phyloP scores from a whole-genome alignment of 2,797 vertebrate genomes.

The Scolopax rusticola region DNA sequence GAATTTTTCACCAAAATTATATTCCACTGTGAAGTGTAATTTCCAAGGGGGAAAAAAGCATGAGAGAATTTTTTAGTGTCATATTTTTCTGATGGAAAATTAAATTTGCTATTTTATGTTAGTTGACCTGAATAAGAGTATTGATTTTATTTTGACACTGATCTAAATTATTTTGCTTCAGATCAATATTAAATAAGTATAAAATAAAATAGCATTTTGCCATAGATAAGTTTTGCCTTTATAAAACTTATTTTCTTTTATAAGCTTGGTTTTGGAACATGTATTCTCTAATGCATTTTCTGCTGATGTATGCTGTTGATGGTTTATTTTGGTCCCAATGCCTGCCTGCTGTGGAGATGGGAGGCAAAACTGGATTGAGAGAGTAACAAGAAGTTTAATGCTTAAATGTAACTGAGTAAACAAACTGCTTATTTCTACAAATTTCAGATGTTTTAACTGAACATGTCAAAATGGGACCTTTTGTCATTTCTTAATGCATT shows the following conservation, averaged over 20 bases:
- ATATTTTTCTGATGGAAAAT: conserved; percentile 9
- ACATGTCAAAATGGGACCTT: neutral
- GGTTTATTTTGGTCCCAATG: neutral
- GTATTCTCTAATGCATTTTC: neutral
- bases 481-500: neutral
- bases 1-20: neutral
- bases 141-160: conserved; percentile 63
- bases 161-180: conserved; percentile 51
- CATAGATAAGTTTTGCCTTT: neutral
- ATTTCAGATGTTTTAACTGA: neutral
- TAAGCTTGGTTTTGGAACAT: neutral
- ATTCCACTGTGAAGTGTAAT: neutral
- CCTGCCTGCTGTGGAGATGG: neutral
- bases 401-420: neutral
- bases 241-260: neutral
- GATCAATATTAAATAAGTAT: conserved; percentile 54
- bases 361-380: neutral
- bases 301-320: neutral
- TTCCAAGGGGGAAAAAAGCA: neutral
- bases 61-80: neutral
- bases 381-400: neutral
- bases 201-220: neutral
- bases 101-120: conserved; percentile 41
- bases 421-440: neutral
- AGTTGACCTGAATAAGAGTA: conserved; percentile 33